These are phyloP conservation scores for Tadarida brasiliensis DNA, from an alignment of 2,797 vertebrate species.

Conservation along the genomic window DNA sequence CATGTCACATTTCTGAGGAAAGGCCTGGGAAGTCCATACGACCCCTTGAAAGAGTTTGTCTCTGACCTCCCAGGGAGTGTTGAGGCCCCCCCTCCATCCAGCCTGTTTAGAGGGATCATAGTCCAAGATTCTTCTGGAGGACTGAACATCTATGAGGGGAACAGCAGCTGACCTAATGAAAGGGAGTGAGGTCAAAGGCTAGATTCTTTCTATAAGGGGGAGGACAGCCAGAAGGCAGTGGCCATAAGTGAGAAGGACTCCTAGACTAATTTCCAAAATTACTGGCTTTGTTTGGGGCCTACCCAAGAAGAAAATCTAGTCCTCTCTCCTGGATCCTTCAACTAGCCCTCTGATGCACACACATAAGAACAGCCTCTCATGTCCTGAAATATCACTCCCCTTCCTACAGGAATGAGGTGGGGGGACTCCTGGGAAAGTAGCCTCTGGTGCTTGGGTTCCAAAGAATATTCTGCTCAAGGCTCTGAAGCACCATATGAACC, in stretches of 20 bases:
- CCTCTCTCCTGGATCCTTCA: slow-evolving; percentile 35
- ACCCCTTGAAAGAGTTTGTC: slow-evolving; percentile 16
- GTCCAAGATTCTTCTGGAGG: slow-evolving; percentile 43
- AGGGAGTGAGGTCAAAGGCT: slow-evolving; percentile 38
- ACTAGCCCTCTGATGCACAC: slow-evolving; percentile 16
- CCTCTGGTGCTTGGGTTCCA: slow-evolving; percentile 35
- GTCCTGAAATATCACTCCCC: slow-evolving; percentile 38
- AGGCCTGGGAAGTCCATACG: slow-evolving; percentile 69
- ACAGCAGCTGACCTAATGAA: slow-evolving; percentile 23
- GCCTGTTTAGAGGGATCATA: background rate
- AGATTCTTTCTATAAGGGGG: slow-evolving; percentile 60
- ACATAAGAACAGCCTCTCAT: background rate
- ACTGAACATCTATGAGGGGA: background rate
- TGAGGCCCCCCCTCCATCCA: background rate
- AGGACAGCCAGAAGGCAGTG: slow-evolving; percentile 24
- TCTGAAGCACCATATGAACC: slow-evolving; percentile 77
- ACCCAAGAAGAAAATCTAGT: slow-evolving; percentile 52
- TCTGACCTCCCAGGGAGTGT: background rate
- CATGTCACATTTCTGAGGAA: slow-evolving; percentile 81
- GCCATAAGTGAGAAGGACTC: background rate
- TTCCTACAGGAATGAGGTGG: slow-evolving; percentile 47
- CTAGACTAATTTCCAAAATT: slow-evolving; percentile 45
- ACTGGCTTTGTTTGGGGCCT: slow-evolving; percentile 76
- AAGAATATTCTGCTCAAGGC: slow-evolving; percentile 62
- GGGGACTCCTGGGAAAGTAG: slow-evolving; percentile 34